Percentiles rank a stretch among this genome's conserved stretches.
Conservation (phyloP, 2,888 invertebrate species). For the Xestia xanthographa region DNA sequence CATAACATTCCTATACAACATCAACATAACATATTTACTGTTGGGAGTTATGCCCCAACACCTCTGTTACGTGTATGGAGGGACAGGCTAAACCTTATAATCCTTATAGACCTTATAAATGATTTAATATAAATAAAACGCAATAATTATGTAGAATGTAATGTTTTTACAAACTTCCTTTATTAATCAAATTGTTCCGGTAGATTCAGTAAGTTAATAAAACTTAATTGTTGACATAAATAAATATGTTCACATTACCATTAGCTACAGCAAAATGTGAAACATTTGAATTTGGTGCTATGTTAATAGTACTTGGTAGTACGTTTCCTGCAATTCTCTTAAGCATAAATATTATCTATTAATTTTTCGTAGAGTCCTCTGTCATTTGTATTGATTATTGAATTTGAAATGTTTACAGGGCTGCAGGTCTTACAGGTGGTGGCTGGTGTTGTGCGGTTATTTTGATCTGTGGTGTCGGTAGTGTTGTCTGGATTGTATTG, state of each 20-base stretch:
- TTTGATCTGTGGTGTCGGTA: background rate
- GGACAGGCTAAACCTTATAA: too few relatives aligned
- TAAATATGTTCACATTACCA: constrained; percentile 19
- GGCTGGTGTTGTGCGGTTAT: background rate
- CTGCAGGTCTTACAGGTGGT: background rate
- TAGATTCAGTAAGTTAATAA: background rate
- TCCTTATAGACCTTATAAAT: background rate
- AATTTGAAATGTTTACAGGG: background rate
- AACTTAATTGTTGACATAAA: constrained; percentile 17
- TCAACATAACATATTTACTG: too few relatives aligned
- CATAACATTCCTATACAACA: too few relatives aligned
- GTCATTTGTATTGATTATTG: background rate
- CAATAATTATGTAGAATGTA: background rate
- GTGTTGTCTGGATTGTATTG: background rate
- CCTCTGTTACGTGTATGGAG: too few relatives aligned
- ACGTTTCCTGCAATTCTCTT: constrained; percentile 7
- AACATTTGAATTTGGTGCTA: constrained; percentile 12
- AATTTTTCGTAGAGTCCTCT: background rate
- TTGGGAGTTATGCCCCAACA: too few relatives aligned
- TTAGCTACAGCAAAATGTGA: constrained; percentile 15
- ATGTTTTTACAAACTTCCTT: too few relatives aligned
- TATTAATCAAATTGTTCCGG: background rate
- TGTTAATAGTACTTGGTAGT: background rate
- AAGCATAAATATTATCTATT: constrained; percentile 11
- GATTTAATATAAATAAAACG: background rate